phyloP scores from a whole-genome alignment of 2,888 invertebrate species.

The Eurytoma adleriae region DNA sequence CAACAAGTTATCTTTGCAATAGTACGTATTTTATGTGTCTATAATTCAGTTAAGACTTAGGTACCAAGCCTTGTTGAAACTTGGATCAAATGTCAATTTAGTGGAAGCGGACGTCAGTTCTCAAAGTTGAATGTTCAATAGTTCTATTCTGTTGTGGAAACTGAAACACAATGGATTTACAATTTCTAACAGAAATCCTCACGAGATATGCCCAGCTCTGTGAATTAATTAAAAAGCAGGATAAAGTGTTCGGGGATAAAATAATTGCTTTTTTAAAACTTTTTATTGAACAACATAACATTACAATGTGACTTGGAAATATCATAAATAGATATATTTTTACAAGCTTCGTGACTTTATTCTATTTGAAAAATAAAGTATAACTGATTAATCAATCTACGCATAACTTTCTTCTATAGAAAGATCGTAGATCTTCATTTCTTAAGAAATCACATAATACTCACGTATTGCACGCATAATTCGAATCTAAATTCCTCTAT shows the following conservation, averaged over 20 bases:
- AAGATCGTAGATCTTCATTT: conserved; percentile 26
- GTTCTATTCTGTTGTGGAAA: not conserved
- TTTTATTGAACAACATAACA: conserved; percentile 56
- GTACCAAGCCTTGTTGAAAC: conserved; percentile 11
- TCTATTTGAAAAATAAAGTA: conserved; percentile 47
- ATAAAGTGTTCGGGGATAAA: not conserved
- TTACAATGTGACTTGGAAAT: conserved; percentile 38
- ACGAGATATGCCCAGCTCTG: not conserved
- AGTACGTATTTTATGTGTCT: not conserved
- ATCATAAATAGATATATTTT: conserved; percentile 52
- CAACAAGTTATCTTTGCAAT: not conserved
- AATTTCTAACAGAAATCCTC: no score
- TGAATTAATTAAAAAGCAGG: not conserved
- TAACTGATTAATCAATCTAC: conserved; percentile 34
- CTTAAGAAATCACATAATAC: conserved; percentile 39
- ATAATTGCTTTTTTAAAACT: conserved; percentile 30
- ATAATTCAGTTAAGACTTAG: not conserved
- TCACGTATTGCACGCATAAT: conserved; percentile 35
- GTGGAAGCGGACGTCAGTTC: not conserved
- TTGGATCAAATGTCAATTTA: conserved; percentile 32
- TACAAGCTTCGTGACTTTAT: conserved; percentile 43
- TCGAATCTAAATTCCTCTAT: conserved; percentile 12
- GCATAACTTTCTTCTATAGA: conserved; percentile 14
- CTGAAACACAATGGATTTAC: no score
- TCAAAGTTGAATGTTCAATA: conserved; percentile 6